Base-by-base conservation (phyloP, 2,888 invertebrate species). In the Amaurobius ferox region DNA sequence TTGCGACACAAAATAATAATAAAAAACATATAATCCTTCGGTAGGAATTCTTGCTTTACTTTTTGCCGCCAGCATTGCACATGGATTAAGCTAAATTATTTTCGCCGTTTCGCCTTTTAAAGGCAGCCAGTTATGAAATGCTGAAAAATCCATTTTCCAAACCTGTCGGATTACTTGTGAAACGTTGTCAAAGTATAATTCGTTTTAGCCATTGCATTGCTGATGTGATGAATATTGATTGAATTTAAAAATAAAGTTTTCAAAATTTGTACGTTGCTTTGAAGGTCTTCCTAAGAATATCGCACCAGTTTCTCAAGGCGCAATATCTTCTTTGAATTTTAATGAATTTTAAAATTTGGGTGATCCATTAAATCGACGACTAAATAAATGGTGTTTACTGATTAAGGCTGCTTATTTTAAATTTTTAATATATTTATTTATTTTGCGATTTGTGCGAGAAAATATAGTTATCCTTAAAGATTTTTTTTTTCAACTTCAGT, bases 81-180 rank as follows among this genome's bases (percentile, higher is more conserved):
- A 62, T 32, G 74, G 74, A 74, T 81, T 81, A 81, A 29, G 74
- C 35, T 29, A 74, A 81, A 70, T 81, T 74, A 81, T 74, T 74
- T 81, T 68, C 40, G 19, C 74, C 40, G 19, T 35, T 19, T 73
- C 68, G 44, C 28, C 64, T 44, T 61, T 71, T 72, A 67, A 44
- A 32, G 16, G 40, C 28, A 64, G 30, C 19, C 32, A 16, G 64
- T 35, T 44, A 9, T 5, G 64, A 48, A 72, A 72, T 72, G 6
- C 35, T 3, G 13, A 13, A 64, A 28, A 66, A 44, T 79, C 40
- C n/a, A 64, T 72, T 55, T 79, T 44, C 39, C 39, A 79, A 79
- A 79, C 44, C 64, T 64, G 61, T 39, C 35, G 11, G 35, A 19
- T 39, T 55, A 29, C 29, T 23, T 19, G 62, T 26, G 30, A 26